Base-by-base conservation (phyloP, 2,113 vertebrate species). In the Mastomys coucha region DNA sequence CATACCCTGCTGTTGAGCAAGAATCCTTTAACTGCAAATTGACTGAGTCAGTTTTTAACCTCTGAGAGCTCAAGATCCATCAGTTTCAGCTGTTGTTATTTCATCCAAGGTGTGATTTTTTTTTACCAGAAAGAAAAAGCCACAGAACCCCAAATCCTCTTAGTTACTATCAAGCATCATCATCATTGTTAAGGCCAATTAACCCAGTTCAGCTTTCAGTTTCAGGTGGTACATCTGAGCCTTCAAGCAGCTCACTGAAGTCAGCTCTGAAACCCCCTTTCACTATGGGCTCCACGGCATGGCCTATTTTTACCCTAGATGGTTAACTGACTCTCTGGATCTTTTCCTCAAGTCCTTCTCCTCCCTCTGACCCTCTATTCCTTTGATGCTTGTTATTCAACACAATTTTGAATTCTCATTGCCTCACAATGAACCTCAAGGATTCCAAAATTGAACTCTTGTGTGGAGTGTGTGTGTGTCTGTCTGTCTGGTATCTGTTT, bases 1-100 rank as follows among this genome's bases (percentile, higher is more conserved):
- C 51, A 28, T 96, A 60, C 28, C 85, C 70, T 92, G 67, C 67
- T 78, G 78, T 56, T 58, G 82, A 96, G 65, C 49, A 73, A 88
- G 80, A 93, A 85, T 95, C 45, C 92, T 95, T 96, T 87, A 87
- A 76, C 86, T 93, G 81, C 10, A 87, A 78, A 95, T 96, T 20
- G 51, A 93, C 70, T 96, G 89, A 95, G 67, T 97, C 97, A 84
- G 86, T 45, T 91, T 91, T 96, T 94, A 92, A 93, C 76, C 95
- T 93, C 82, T 96, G 45, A 72, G 36, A 53, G 77, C 19, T 80
- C 24, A 70, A 91, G 87, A 93, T 88, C 93, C 69, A 90, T 76
- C 51, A 65, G 2, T 89, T 97, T 97, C 86, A 80, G 60, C 81
- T 93, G 60, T 67, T 95, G 20, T 56, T 94, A 70, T 36, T 91